Percentiles rank a stretch among this genome's conserved stretches.
phyloP scores from a whole-genome alignment of 2,888 invertebrate species.

The Gastracanthus pulcherrimus region DNA sequence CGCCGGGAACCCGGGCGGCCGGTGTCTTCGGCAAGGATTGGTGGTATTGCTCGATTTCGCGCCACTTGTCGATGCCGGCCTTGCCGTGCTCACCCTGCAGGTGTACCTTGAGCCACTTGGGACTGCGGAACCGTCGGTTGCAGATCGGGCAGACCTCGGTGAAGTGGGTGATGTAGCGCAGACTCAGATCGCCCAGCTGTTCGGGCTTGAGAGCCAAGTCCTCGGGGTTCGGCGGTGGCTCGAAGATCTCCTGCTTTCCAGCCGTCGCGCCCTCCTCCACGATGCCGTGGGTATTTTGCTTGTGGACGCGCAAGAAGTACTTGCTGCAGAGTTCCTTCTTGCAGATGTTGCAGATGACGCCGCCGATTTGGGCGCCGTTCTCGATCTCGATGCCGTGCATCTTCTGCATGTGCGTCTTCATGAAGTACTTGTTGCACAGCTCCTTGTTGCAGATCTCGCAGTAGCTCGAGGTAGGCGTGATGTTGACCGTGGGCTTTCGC shows the following conservation, averaged over 20 bases:
- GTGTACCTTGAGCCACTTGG: slow-evolving; percentile 93
- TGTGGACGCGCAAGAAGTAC: slow-evolving; percentile 97
- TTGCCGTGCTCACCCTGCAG: slow-evolving; percentile 91
- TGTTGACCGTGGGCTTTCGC: slow-evolving; percentile 81
- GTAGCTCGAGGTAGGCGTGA: slow-evolving; percentile 90
- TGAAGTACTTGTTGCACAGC: slow-evolving; percentile 99
- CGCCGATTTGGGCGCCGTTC: slow-evolving; percentile 94
- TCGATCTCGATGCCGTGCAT: slow-evolving; percentile 98
- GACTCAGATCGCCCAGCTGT: slow-evolving; percentile 81
- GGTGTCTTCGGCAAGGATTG: slow-evolving; percentile 76
- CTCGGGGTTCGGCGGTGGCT: slow-evolving; percentile 63
- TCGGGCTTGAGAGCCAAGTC: slow-evolving; percentile 79
- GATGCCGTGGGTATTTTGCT: slow-evolving; percentile 98
- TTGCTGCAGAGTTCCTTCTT: slow-evolving; percentile 99
- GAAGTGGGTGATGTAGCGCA: slow-evolving; percentile 83
- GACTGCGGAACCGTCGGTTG: slow-evolving; percentile 90
- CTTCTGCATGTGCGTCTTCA: slow-evolving; percentile 99
- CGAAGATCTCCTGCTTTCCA: slow-evolving; percentile 70
- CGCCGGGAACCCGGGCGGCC: slow-evolving; percentile 63
- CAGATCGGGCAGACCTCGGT: slow-evolving; percentile 91
- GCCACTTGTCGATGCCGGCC: slow-evolving; percentile 82
- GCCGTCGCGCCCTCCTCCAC: slow-evolving; percentile 85
- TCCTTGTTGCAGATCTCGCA: slow-evolving; percentile 99
- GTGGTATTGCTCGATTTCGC: slow-evolving; percentile 80
- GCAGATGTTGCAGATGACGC: slow-evolving; percentile 97